phyloP scores from a whole-genome alignment of 2,797 vertebrate genomes.

The Distichodus sexfasciatus region DNA sequence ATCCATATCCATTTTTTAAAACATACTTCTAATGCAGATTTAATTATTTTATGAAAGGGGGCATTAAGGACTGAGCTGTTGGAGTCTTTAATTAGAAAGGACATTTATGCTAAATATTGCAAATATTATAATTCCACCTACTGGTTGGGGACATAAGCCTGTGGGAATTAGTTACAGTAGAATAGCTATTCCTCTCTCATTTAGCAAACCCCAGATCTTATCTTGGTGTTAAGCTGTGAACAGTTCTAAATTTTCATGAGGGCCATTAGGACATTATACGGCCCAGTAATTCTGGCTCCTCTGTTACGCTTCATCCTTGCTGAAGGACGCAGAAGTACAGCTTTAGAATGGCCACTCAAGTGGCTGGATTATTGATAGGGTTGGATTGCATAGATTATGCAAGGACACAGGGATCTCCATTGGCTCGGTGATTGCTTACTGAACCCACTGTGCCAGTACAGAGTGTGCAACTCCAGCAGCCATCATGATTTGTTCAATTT shows the following conservation, averaged over 20 bases:
- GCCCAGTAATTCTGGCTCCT: not conserved
- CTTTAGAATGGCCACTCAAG: constrained; percentile 80
- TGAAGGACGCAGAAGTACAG: not conserved
- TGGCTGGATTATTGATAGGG: constrained; percentile 79
- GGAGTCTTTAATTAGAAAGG: constrained; percentile 68
- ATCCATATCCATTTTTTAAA: not conserved
- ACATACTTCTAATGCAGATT: not conserved
- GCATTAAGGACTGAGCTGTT: constrained; percentile 72
- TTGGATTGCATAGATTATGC: constrained; percentile 79
- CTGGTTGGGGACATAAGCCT: not conserved
- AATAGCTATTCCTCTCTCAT: not conserved
- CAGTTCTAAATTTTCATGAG: constrained; percentile 8
- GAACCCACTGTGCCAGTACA: constrained; percentile 86
- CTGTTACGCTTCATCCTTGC: not conserved
- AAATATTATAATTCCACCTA: no score
- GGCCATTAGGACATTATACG: constrained; percentile 5
- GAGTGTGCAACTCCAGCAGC: constrained; percentile 68
- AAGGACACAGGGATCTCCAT: constrained; percentile 79
- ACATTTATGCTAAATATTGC: constrained; percentile 21
- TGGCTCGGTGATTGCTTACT: constrained; percentile 81
- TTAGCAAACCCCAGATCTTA: not conserved
- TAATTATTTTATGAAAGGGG: constrained; percentile 52
- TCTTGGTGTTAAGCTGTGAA: not conserved
- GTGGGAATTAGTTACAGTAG: constrained; percentile 7
- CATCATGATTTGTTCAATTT: not conserved